Evolutionary conservation across 2,888 invertebrate genomes (phyloP).

Genomic region (Gisinianus flammeolus): DNA sequence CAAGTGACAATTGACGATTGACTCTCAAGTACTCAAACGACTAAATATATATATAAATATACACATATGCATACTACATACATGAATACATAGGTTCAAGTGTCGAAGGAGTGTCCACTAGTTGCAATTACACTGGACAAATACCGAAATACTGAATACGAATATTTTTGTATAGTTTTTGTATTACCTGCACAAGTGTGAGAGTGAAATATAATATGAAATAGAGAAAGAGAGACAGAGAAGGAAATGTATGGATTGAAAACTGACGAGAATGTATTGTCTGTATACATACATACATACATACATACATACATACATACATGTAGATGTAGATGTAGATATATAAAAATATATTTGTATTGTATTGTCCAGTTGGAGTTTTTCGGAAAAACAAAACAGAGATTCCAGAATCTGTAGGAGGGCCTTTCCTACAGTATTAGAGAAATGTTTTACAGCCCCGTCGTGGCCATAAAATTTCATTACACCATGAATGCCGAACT

Average conservation of each 20-base stretch:
- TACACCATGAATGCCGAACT: slow-evolving; percentile 59
- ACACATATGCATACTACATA: not conserved
- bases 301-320: too few species aligned
- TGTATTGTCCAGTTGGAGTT: slow-evolving; percentile 35
- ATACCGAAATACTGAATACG: too few species aligned
- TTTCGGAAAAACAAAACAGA: slow-evolving; percentile 58
- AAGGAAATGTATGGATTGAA: slow-evolving; percentile 2
- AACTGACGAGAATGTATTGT: too few species aligned
- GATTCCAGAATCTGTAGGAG: slow-evolving; percentile 59
- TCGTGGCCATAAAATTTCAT: slow-evolving; percentile 59
- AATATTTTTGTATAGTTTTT: too few species aligned
- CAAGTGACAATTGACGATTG: not conserved
- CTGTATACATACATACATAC: too few species aligned
- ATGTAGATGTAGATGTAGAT: not conserved
- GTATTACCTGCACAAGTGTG: too few species aligned
- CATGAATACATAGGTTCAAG: not conserved
- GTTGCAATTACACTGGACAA: slow-evolving; percentile 30
- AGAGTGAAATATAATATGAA: not conserved
- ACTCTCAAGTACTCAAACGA: not conserved
- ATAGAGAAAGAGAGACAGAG: not conserved
- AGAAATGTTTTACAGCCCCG: slow-evolving; percentile 59
- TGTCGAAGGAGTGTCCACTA: slow-evolving; percentile 10
- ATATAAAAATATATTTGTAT: not conserved
- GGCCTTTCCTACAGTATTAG: slow-evolving; percentile 56
- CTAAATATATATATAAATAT: not conserved